These are phyloP conservation scores for Caenorhabditis angaria DNA, from an alignment of 2,888 invertebrate species.

Conservation along the genomic window DNA sequence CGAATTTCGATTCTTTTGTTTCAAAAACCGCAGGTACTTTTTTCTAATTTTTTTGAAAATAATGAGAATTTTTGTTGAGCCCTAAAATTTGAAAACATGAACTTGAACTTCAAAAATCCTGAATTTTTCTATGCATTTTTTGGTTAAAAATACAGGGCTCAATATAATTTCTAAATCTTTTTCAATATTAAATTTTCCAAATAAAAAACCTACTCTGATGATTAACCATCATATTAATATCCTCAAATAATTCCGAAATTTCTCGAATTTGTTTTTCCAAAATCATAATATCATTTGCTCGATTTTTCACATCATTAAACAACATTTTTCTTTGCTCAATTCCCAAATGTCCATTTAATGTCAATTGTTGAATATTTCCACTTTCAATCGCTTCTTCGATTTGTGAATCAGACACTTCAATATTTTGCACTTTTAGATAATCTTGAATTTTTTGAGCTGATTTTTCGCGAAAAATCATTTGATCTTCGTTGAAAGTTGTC, in stretches of 20 bases:
- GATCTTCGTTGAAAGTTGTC: slow-evolving; percentile 30
- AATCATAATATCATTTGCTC: slow-evolving; percentile 20
- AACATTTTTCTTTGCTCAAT: slow-evolving; percentile 18
- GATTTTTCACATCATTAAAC: slow-evolving; percentile 24
- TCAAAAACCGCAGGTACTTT: too few relatives aligned
- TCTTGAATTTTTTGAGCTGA: slow-evolving; percentile 22
- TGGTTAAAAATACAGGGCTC: neutral
- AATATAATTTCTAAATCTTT: slow-evolving; percentile 1
- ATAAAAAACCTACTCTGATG: slow-evolving; percentile 19
- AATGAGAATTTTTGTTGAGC: too few relatives aligned
- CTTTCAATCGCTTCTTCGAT: slow-evolving; percentile 28
- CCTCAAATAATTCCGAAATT: slow-evolving; percentile 24
- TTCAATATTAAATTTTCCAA: neutral
- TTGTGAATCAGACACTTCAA: slow-evolving; percentile 20
- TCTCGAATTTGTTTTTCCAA: slow-evolving; percentile 33
- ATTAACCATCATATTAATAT: slow-evolving; percentile 24
- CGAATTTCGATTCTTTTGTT: too few relatives aligned
- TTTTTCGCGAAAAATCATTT: slow-evolving; percentile 14
- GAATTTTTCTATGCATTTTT: slow-evolving; percentile 2
- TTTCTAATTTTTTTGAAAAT: too few relatives aligned
- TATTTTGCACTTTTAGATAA: slow-evolving; percentile 26
- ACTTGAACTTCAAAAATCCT: too few relatives aligned
- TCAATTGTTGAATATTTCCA: slow-evolving; percentile 23
- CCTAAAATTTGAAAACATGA: too few relatives aligned
- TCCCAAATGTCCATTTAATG: slow-evolving; percentile 22